Evolutionary conservation across 2,797 vertebrate genomes (phyloP).

Genomic region (Spinibarbus caldwelli): DNA sequence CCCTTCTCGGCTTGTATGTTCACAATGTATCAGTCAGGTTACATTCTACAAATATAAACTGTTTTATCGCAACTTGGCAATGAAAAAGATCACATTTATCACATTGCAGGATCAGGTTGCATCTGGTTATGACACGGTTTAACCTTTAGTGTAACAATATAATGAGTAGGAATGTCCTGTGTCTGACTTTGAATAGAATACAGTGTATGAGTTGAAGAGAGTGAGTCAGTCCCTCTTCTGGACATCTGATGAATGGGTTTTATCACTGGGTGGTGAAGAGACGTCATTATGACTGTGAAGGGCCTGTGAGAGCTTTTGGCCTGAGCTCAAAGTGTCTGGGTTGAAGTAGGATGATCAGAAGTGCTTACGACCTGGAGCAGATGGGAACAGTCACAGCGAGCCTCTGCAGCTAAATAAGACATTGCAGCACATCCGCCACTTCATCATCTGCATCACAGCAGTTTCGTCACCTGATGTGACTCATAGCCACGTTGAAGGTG

Average conservation of each 20-base stretch:
- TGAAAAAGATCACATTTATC: background rate
- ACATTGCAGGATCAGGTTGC: background rate
- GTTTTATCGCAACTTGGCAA: too few relatives aligned
- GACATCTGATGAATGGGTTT: slow-evolving; percentile 23
- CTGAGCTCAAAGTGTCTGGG: slow-evolving; percentile 18
- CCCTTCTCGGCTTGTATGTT: background rate
- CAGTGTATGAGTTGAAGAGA: background rate
- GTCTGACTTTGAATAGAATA: background rate
- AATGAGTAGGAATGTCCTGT: background rate
- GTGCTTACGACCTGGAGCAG: slow-evolving; percentile 20
- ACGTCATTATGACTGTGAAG: slow-evolving; percentile 9
- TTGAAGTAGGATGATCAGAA: slow-evolving; percentile 14
- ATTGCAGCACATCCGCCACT: slow-evolving; percentile 41
- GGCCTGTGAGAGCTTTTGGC: slow-evolving; percentile 10
- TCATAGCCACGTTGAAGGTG: background rate
- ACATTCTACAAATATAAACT: too few relatives aligned
- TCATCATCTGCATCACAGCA: slow-evolving; percentile 15
- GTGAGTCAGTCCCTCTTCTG: background rate
- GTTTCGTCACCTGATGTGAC: background rate
- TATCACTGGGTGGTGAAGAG: slow-evolving; percentile 6
- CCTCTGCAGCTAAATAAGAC: slow-evolving; percentile 11
- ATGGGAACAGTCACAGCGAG: slow-evolving; percentile 26
- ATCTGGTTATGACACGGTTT: background rate
- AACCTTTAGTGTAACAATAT: background rate
- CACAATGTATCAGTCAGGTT: background rate